Evolutionary conservation across 2,113 vertebrate species (phyloP).

Genomic region (Agelaius phoeniceus): DNA sequence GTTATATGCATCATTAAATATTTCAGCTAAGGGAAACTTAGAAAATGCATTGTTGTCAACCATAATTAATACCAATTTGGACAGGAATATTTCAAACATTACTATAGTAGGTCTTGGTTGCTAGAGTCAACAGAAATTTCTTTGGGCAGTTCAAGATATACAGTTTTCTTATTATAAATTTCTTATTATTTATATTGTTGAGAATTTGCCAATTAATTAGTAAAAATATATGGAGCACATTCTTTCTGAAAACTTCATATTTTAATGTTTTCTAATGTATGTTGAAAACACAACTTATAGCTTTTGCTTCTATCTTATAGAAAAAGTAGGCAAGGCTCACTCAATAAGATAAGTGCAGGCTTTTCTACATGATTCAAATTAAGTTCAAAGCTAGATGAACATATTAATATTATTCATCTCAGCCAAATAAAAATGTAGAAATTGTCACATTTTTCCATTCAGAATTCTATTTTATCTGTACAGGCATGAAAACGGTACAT

Average conservation of each 20-base stretch:
- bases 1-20: constrained; percentile 4
- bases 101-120: neutral
- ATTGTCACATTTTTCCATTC: neutral
- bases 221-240: neutral
- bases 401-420: neutral
- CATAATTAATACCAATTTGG: constrained; percentile 1
- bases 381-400: neutral
- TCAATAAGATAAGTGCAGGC: neutral
- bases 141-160: neutral
- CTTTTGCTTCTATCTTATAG: neutral
- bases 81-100: neutral
- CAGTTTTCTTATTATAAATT: neutral
- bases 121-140: neutral
- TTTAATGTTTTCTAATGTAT: neutral
- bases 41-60: neutral
- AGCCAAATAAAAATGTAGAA: neutral
- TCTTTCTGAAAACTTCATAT: neutral
- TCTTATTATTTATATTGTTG: neutral
- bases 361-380: neutral
- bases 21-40: neutral
- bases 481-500: neutral
- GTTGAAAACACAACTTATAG: neutral
- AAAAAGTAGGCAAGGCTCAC: neutral
- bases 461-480: neutral
- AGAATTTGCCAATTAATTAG: neutral